Evolutionary conservation across 1,140 invertebrate species (phyloP), one percentile per base, ranked within the genome.

Genomic region (Penaeus japonicus): DNA sequence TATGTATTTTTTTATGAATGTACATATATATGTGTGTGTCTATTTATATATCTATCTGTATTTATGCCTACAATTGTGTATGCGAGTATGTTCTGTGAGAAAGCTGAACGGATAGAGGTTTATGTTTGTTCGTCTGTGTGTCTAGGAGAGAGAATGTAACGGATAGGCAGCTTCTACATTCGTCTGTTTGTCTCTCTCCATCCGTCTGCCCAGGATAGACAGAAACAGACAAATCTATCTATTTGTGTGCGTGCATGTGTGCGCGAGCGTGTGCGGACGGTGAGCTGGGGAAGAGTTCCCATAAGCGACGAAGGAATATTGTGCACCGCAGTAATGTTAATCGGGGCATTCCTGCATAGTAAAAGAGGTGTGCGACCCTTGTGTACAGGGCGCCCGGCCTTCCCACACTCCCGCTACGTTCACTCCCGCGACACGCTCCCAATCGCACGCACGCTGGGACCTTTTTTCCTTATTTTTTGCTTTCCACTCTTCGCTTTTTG

Each of bases 311-410:
- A 47, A 39, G 75, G 47, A 32, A 18, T 39, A n/a, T 39, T 22
- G 75, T 77, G 30, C 75, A 32, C 32, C 22, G 27, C 70, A 75
- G 70, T 77, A 39, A 77, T 77, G 75, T 22, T 39, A 77, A 77
- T 22, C 30, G 18, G 75, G n/a, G 39, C 75, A 77, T 77, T 77
- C 75, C 75, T 77, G 75, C 75, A 77, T 35, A 77, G 75, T 22
- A 5, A 79, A 47, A 47, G 47, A 47, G 47, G 47, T 47, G 47
- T 47, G 47, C 47, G 47, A 47, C 47, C 47, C 47, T 47, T 47
- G 47, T 47, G 10, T 47, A 15, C 47, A 15, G 47, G 47, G 47
- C 47, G 47, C 10, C 5, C 10, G 47, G 15, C 15, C 47, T 47
- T 47, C 47, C 47, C 47, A 47, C 47, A 47, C 47, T 47, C 47